Percentiles rank a stretch among this genome's conserved stretches.
phyloP scores from a whole-genome alignment of 2,888 invertebrate genomes.

The Drosophila ezoana region DNA sequence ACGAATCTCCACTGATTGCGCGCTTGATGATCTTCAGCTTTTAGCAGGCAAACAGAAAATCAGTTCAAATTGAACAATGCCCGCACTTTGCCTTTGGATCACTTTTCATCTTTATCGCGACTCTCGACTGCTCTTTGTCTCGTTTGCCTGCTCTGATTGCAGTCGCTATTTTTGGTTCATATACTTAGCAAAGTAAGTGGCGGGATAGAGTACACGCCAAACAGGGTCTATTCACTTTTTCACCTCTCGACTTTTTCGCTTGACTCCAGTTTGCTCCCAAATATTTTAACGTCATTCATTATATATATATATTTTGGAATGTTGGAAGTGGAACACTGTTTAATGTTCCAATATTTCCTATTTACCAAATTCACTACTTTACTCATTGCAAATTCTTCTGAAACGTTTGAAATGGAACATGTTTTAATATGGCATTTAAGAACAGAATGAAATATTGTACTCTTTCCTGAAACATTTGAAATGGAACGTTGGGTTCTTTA shows the following conservation, averaged over 20 bases:
- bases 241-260: not conserved
- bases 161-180: constrained; percentile 14
- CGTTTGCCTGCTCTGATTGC: not conserved
- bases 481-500: no score
- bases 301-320: no score
- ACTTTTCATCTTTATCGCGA: constrained; percentile 3
- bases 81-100: constrained; percentile 6
- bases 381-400: no score
- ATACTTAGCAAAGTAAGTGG: constrained; percentile 10
- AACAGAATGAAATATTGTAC: no score
- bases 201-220: not conserved
- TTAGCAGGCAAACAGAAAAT: constrained; percentile 20
- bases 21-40: constrained; percentile 21
- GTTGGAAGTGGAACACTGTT: no score
- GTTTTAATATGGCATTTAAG: no score
- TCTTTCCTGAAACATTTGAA: no score
- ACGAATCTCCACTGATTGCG: constrained; percentile 18
- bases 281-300: no score
- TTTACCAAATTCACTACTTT: no score
- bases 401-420: no score
- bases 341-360: no score
- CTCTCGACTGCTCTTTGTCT: not conserved
- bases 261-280: not conserved
- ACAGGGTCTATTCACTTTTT: not conserved
- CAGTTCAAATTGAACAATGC: constrained; percentile 32